phyloP scores from a whole-genome alignment of 2,113 vertebrate genomes.

The Microcebus murinus region DNA sequence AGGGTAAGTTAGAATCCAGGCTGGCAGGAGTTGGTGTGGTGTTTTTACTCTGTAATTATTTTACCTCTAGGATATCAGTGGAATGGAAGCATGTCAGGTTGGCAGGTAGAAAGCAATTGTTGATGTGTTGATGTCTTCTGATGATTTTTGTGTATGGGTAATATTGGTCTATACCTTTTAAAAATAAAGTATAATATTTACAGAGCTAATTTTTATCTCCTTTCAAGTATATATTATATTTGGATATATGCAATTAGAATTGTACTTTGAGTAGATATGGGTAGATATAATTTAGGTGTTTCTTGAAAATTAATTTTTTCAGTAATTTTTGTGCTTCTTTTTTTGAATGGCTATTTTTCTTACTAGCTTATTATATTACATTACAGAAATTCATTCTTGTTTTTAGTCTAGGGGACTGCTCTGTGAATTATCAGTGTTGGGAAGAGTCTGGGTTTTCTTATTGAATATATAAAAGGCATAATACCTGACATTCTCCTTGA shows the following conservation, averaged over 20 bases:
- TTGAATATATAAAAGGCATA: not conserved
- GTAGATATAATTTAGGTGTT: not conserved
- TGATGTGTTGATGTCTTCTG: not conserved
- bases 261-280: not conserved
- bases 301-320: constrained; percentile 31
- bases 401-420: not conserved
- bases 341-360: not conserved
- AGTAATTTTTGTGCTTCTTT: not conserved
- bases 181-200: constrained; percentile 23
- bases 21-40: not conserved
- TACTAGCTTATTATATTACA: not conserved
- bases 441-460: constrained; percentile 13
- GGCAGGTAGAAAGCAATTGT: not conserved
- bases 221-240: constrained; percentile 5
- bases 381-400: not conserved
- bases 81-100: not conserved
- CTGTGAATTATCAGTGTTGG: not conserved
- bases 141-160: not conserved
- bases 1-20: not conserved
- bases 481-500: not conserved
- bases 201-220: constrained; percentile 21
- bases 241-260: not conserved
- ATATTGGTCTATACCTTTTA: not conserved
- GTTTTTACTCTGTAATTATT: not conserved
- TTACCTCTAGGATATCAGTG: not conserved